phyloP scores from a whole-genome alignment of 1,140 invertebrate genomes.

The Bradynema listronoti region DNA sequence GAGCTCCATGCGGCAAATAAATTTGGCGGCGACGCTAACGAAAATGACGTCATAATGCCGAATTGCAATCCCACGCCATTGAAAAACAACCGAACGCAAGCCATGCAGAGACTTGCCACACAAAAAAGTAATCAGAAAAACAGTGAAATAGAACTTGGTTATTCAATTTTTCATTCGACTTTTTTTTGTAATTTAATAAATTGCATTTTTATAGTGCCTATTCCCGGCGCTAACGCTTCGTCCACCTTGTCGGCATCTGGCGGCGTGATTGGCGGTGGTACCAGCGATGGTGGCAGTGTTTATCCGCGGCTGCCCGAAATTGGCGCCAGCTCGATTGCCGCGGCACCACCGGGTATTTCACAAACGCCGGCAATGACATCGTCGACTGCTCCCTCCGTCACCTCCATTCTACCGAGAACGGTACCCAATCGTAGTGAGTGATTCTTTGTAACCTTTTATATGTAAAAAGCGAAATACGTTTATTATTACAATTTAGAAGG shows the following conservation, averaged over 20 bases:
- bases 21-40: background rate
- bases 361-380: background rate
- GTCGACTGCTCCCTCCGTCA: background rate
- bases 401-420: too few species aligned
- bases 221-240: conserved; percentile 17
- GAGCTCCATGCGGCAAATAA: conserved; percentile 33
- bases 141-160: too few species aligned
- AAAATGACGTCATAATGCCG: conserved; percentile 29
- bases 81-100: conserved; percentile 41
- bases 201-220: too few species aligned
- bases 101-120: conserved; percentile 45
- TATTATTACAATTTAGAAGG: too few species aligned
- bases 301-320: conserved; percentile 40
- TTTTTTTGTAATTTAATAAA: too few species aligned
- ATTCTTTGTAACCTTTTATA: too few species aligned
- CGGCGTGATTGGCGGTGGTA: too few species aligned
- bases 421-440: too few species aligned
- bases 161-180: too few species aligned
- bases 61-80: conserved; percentile 42
- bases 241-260: too few species aligned
- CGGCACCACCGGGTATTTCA: conserved; percentile 5
- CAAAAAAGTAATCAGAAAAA: conserved; percentile 33
- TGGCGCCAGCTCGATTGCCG: too few species aligned
- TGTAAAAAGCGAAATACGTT: too few species aligned
- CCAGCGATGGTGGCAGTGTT: conserved; percentile 14